These are phyloP conservation scores for Harpagoxenus sublaevis DNA, from an alignment of 2,888 invertebrate genomes.

Conservation along the genomic window DNA sequence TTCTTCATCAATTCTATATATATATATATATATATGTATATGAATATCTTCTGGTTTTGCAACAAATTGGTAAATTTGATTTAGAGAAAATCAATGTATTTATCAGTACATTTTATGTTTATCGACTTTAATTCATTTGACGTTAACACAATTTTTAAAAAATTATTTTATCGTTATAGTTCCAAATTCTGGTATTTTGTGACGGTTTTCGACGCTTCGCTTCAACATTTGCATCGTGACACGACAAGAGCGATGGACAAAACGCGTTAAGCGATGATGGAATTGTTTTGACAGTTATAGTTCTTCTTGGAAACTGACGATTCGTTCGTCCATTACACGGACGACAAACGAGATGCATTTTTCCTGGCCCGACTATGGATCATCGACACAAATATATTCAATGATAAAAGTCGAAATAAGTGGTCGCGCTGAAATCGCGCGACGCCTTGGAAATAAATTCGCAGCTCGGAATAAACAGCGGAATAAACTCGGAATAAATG, in stretches of 20 bases:
- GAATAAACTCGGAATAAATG: conserved; percentile 10
- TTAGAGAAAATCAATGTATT: neutral
- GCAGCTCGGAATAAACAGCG: conserved; percentile 49
- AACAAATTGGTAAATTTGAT: neutral
- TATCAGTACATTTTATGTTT: neutral
- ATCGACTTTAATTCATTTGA: neutral
- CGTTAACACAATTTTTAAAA: neutral
- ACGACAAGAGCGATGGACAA: neutral
- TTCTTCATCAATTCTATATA: neutral
- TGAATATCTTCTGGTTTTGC: neutral
- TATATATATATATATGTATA: too few relatives aligned
- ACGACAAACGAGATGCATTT: neutral
- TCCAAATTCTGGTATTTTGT: neutral
- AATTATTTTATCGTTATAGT: neutral
- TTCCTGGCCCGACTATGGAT: conserved; percentile 27
- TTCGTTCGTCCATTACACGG: neutral
- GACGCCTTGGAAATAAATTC: conserved; percentile 47
- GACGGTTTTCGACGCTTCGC: neutral
- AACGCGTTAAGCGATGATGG: neutral
- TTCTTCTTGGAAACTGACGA: neutral
- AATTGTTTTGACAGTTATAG: conserved; percentile 37
- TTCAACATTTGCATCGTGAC: neutral
- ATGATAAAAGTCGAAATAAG: conserved; percentile 24
- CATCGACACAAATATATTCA: conserved; percentile 47
- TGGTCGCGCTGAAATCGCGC: neutral